phyloP scores from a whole-genome alignment of 2,797 vertebrate genomes.

The Gadopsis marmoratus region DNA sequence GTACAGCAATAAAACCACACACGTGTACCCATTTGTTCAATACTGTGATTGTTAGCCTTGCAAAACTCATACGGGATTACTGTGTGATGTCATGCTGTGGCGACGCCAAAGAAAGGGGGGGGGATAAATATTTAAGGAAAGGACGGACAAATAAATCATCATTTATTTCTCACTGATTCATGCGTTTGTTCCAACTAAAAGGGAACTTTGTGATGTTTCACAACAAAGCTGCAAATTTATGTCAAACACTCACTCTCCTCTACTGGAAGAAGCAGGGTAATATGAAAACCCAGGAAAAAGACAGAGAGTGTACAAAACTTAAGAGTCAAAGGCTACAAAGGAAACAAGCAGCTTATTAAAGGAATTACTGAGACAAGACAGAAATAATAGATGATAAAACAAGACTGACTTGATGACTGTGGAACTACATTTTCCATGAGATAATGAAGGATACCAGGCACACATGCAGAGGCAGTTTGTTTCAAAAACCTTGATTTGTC shows the following conservation, averaged over 20 bases:
- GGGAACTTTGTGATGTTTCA: constrained; percentile 27
- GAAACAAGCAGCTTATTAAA: constrained; percentile 9
- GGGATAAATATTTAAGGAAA: constrained; percentile 35
- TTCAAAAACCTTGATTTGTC: not conserved
- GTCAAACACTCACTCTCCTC: not conserved
- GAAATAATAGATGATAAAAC: constrained; percentile 3
- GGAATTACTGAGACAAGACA: not conserved
- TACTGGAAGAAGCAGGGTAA: constrained; percentile 14
- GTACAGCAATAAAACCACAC: constrained; percentile 54
- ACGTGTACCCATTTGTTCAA: constrained; percentile 3
- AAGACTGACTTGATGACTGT: constrained; percentile 10
- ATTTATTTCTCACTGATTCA: constrained; percentile 36
- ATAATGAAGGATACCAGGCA: constrained; percentile 18
- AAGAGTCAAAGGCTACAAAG: not conserved
- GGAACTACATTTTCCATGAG: not conserved
- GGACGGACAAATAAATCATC: constrained; percentile 5
- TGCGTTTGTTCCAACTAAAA: constrained; percentile 48
- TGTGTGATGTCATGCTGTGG: constrained; percentile 49
- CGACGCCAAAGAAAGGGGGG: constrained; percentile 4
- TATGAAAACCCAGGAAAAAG: constrained; percentile 11
- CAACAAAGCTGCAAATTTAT: constrained; percentile 33
- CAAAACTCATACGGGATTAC: constrained; percentile 42
- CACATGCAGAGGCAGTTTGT: not conserved
- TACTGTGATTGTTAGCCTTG: constrained; percentile 23
- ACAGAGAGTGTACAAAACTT: not conserved